Evolutionary conservation across 2,797 vertebrate genomes (phyloP), one percentile per base, ranked within the genome.

Genomic region (Helicolenus hilgendorfi): DNA sequence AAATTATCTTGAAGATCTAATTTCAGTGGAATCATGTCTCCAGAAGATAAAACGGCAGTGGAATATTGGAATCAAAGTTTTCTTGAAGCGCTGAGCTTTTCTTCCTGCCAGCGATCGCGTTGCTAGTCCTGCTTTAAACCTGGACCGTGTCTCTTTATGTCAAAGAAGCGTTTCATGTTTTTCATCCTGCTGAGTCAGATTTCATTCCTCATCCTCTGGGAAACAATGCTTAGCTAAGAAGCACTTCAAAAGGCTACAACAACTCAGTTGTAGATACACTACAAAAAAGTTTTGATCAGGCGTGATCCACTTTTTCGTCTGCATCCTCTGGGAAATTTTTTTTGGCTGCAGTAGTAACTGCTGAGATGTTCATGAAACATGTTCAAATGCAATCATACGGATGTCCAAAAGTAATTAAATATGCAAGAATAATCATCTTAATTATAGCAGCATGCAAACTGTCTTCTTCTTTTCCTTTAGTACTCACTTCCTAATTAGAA

Each of bases 261-360:
- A 55, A 36, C 65, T 79, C 9, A n/a, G 20, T 71, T 75, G 41
- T 75, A 65, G 72, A 55, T 69, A 55, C 49, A 55, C n/a, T 72
- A 45, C n/a, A 38, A 53, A 79, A 80, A 92, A 62, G 69, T 90
- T 94, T 89, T 94, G 88, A 95, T 92, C 77, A 89, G 69, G 7
- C 14, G 22, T 94, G 87, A 92, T 92, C 83, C 78, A 92, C 76
- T 87, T 91, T 85, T 83, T 59, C 18, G 15, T 85, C 58, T 10
- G 20, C 20, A 24, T 85, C 77, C 81, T 71, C 38, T 1, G 38
- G 74, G 70, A 8, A 27, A 27, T 27, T 27, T 27, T 27, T 27
- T 27, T 85, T 92, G 74, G 83, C 83, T 31, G 2, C 36, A 64
- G 79, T 6, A 62, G 24, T 15, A 49, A 55, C 14, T 13, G 35